phyloP scores from a whole-genome alignment of 2,113 vertebrate genomes.

The Leuciscus idus region DNA sequence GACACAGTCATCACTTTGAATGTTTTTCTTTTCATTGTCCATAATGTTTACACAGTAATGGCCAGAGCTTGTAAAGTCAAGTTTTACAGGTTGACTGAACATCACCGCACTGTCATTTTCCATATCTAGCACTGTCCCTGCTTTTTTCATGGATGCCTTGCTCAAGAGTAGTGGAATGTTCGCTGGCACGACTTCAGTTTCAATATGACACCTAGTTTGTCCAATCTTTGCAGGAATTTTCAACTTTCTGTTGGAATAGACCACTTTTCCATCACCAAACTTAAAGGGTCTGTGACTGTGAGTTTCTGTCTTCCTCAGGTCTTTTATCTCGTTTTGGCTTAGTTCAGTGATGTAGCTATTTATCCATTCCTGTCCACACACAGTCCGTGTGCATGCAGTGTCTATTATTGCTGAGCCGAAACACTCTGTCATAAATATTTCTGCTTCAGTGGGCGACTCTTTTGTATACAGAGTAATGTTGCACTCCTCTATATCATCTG shows the following conservation, averaged over 20 bases:
- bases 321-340: neutral
- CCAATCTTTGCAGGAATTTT: conserved; percentile 46
- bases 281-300: neutral
- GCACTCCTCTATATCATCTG: neutral
- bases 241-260: too few relatives aligned
- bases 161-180: too few relatives aligned
- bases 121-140: too few relatives aligned
- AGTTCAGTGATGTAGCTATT: neutral
- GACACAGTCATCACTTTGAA: neutral
- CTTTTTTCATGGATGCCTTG: too few relatives aligned
- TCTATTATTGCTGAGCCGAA: conserved; percentile 26
- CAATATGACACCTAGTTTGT: conserved; percentile 26
- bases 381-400: conserved; percentile 28
- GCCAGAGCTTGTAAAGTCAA: too few relatives aligned
- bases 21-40: neutral
- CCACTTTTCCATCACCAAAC: too few relatives aligned
- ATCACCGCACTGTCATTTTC: too few relatives aligned
- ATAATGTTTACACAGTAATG: neutral
- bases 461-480: conserved; percentile 3
- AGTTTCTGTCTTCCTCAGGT: conserved; percentile 10
- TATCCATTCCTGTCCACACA: conserved; percentile 45
- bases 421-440: conserved; percentile 13
- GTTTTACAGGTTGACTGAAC: too few relatives aligned
- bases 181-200: neutral
- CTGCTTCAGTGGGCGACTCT: too few relatives aligned